Base-by-base conservation (phyloP, 2,797 vertebrate species). In the Labroides dimidiatus region DNA sequence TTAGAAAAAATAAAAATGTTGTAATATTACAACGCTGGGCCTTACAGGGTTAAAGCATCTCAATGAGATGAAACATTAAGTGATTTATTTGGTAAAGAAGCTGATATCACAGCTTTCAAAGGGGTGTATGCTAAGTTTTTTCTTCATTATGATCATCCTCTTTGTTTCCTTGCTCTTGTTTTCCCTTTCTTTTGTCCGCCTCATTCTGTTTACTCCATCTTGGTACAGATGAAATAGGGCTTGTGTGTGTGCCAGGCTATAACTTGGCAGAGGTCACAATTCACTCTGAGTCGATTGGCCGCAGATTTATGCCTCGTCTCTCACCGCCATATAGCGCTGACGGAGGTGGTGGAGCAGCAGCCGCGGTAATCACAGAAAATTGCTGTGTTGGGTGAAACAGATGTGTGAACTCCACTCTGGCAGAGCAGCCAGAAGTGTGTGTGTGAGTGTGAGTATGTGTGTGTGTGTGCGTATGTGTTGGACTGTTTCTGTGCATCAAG, bases 231-330 rank as follows among this genome's bases (percentile, higher is more conserved):
- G 59, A 84, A 80, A 81, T 58, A 84, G 52, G 24, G 77, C 65
- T 60, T 48, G 69, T 2, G 47, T 19, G 47, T 19, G 67, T 72
- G 72, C 70, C 83, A 59, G 45, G 41, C 67, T 71, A 59, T 77
- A 75, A 87, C 82, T 88, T 88, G 87, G 84, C 82, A 88, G 75
- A 66, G 80, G 83, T 83, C 76, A 82, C 84, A 84, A 83, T 89
- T 91, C 86, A 90, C 87, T 90, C 84, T 85, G 61, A 75, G 72
- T 65, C 62, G 82, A 93, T 88, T 88, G 90, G 75, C 71, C 87
- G 64, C 63, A 86, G 90, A 91, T 91, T 91, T 90, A 92, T 89
- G 64, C 60, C 80, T 73, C 24, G 67, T 84, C 81, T 77, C 75
- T 82, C 60, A 21, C 79, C 78, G 64, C 51, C 48, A 65, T 77